These are phyloP conservation scores for Eumeta japonica DNA, from an alignment of 1,140 invertebrate species.

Conservation along the genomic window DNA sequence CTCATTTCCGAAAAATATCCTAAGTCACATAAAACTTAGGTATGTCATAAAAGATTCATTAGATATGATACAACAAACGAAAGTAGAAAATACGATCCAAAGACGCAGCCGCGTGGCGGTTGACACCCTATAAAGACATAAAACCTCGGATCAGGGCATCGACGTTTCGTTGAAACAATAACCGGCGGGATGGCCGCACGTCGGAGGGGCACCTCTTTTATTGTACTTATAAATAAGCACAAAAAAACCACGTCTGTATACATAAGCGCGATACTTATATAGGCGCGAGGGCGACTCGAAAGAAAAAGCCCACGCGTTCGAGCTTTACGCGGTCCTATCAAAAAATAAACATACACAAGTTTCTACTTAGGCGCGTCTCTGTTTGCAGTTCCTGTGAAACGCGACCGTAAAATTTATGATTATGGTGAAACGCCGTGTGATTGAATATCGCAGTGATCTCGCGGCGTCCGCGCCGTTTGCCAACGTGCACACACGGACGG, in stretches of 20 bases:
- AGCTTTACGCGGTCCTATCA: slow-evolving; percentile 51
- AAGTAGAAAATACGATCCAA: no score
- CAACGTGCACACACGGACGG: no score
- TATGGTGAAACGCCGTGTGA: slow-evolving; percentile 40
- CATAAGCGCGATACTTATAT: no score
- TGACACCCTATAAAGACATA: no score
- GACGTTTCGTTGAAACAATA: slow-evolving; percentile 46
- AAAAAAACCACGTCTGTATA: background rate
- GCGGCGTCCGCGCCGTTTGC: no score
- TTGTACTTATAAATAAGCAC: slow-evolving; percentile 33
- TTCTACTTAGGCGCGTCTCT: slow-evolving; percentile 44
- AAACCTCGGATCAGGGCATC: no score
- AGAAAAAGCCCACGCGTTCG: slow-evolving; percentile 42
- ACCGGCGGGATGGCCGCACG: slow-evolving; percentile 19
- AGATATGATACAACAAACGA: no score
- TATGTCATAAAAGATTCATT: no score
- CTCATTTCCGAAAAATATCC: no score
- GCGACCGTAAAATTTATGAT: slow-evolving; percentile 51
- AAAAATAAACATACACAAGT: slow-evolving; percentile 52
- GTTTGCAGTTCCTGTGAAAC: slow-evolving; percentile 39
- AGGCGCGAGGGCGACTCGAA: no score
- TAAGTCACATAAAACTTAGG: no score
- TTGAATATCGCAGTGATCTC: slow-evolving; percentile 19
- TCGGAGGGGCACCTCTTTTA: slow-evolving; percentile 46
- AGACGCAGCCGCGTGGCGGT: no score